Conservation (phyloP, 2,113 vertebrate genomes). For the Hemiscyllium ocellatum region DNA sequence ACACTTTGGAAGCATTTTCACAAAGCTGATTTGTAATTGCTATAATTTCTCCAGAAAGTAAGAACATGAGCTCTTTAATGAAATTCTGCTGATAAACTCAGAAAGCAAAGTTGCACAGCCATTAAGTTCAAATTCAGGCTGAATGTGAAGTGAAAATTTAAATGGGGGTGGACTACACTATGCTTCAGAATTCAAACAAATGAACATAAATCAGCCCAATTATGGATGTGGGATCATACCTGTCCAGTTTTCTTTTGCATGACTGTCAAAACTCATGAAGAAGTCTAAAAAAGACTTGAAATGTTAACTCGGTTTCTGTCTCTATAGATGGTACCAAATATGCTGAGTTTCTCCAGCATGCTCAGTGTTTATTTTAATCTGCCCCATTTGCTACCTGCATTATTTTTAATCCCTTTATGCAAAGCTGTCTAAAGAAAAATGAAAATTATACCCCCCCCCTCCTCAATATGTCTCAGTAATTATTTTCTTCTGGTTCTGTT, state of each 20-base stretch:
- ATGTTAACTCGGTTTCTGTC: no score
- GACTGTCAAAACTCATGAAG: no score
- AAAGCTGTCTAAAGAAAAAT: neutral
- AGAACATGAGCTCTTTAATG: neutral
- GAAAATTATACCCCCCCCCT: neutral
- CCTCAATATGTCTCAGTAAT: neutral
- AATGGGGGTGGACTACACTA: no score
- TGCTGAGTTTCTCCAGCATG: no score
- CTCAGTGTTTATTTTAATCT: neutral
- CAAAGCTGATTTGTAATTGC: neutral
- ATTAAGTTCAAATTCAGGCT: neutral
- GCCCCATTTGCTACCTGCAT: neutral
- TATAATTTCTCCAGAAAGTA: neutral
- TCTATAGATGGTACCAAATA: no score
- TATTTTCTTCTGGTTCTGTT: neutral
- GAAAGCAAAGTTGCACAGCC: neutral
- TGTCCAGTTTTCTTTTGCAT: no score
- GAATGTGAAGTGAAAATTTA: neutral
- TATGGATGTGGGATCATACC: no score
- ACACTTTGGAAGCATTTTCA: neutral
- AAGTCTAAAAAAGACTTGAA: no score
- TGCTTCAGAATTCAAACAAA: neutral
- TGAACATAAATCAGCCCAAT: no score
- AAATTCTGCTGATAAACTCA: neutral
- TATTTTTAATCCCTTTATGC: neutral